Conservation (phyloP, 2,888 invertebrate species). For the Tuberolachnus salignus region DNA sequence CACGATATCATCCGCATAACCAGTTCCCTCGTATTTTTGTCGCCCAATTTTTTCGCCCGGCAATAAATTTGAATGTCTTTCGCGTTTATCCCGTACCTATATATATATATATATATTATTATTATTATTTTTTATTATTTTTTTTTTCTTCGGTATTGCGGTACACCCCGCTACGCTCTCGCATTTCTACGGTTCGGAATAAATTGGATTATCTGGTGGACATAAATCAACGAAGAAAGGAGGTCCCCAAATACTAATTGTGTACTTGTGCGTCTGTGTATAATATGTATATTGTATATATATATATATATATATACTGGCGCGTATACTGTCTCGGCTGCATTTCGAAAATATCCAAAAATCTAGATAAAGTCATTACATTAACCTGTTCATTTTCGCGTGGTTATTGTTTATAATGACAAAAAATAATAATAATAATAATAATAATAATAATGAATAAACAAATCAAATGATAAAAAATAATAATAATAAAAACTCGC, state of each 20-base stretch:
- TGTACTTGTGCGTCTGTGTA: not conserved
- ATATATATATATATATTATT: conserved; percentile 10
- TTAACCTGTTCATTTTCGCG: conserved; percentile 41
- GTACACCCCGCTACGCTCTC: not conserved
- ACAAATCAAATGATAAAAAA: conserved; percentile 41
- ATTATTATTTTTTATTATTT: no score
- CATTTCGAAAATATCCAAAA: conserved; percentile 39
- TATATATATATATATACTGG: no score
- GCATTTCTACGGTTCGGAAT: conserved; percentile 35
- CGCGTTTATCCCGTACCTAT: not conserved
- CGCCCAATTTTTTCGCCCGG: conserved; percentile 46
- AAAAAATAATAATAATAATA: conserved; percentile 20
- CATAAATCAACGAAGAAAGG: conserved; percentile 50
- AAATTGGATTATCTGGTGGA: conserved; percentile 47
- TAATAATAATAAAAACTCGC: conserved; percentile 29
- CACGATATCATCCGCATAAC: conserved; percentile 26
- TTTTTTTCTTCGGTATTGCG: not conserved
- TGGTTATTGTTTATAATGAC: conserved; percentile 28
- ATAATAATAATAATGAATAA: conserved; percentile 45
- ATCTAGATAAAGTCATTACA: conserved; percentile 41
- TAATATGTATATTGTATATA: not conserved
- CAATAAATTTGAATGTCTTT: conserved; percentile 53
- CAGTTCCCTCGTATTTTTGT: conserved; percentile 45
- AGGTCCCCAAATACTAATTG: conserved; percentile 43
- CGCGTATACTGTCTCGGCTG: not conserved